Percentiles rank a stretch among this genome's conserved stretches.
These are phyloP conservation scores for Cristatella mucedo DNA, from an alignment of 2,888 invertebrate species.

Conservation along the genomic window DNA sequence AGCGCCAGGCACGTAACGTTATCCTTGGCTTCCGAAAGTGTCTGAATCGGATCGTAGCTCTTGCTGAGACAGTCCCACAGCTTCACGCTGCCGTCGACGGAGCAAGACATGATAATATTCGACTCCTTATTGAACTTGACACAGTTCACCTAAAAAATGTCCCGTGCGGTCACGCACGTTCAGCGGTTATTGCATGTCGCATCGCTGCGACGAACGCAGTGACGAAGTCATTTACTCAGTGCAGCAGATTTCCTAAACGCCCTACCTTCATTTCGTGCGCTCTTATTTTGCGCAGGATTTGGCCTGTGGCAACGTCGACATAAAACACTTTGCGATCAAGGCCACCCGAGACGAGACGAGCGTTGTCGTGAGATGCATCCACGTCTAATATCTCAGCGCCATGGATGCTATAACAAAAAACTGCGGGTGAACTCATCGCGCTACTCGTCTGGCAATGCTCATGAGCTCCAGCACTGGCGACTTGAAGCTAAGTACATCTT, in stretches of 20 bases:
- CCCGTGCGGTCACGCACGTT: too few relatives aligned
- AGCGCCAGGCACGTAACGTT: conserved; percentile 50
- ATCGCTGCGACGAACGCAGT: not conserved
- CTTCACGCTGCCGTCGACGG: conserved; percentile 76
- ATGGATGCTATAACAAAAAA: conserved; percentile 44
- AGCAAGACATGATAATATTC: conserved; percentile 73
- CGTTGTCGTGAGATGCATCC: conserved; percentile 63
- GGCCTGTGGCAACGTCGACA: conserved; percentile 88
- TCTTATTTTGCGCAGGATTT: conserved; percentile 62
- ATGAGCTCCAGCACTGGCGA: too few relatives aligned
- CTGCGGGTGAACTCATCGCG: not conserved
- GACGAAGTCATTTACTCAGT: not conserved
- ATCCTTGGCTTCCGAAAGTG: conserved; percentile 81
- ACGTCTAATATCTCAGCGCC: conserved; percentile 58
- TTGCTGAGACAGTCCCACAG: conserved; percentile 65
- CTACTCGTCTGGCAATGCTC: not conserved
- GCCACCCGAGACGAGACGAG: conserved; percentile 73
- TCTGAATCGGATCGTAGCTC: conserved; percentile 57
- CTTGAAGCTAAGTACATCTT: conserved; percentile 2
- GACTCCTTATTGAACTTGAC: conserved; percentile 87
- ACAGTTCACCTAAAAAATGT: conserved; percentile 52
- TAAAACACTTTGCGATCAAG: conserved; percentile 79
- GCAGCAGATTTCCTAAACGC: not conserved
- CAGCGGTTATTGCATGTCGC: not conserved
- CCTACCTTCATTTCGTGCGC: conserved; percentile 53